Evolutionary conservation across 35 echinoderm and acorn worm species (phyloP), one percentile per base, ranked within the genome.

Genomic region (Patiria miniata): DNA sequence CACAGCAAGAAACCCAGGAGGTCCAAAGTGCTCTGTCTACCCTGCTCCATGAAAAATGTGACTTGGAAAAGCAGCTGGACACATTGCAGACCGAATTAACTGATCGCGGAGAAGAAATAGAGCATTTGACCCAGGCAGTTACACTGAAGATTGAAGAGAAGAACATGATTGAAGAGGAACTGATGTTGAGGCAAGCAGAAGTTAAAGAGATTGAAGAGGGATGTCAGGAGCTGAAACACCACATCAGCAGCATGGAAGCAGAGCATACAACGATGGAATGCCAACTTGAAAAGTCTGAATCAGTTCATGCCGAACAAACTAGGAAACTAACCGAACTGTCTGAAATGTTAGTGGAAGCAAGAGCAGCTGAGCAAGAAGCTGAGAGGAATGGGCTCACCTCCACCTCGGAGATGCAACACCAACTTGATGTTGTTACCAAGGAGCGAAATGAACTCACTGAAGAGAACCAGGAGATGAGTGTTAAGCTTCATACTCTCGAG

Each of bases 21-120:
- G 26, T 32, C 26, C 19, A 73, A 30, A 73, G 26, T 30, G 65
- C 65, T 30, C 65, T 73, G 14, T 73, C 65, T 9, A 73, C 26
- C 65, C 26, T 30, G 29, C 65, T 32, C 34, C 29, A 26, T 10
- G 65, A 73, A 34, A 73, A 36, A 73, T 73, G 19, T 73, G 83
- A 76, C 21, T n/a, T 65, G 39, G 86, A 79, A 29, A 68, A 93
- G 44, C 37, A 79, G 18, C 14, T 86, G 59, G 83, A 86, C 37
- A 33, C 56, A 47, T 40, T 59, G 8, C 28, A 42, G 44, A 29
- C 4, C 30, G 69, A 73, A 65, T 39, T 61, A 14, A 73, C 0
- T 68, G 83, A 51, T 86, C 15, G 40, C 69, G 39, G n/a, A 34
- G 22, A 73, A 36, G 65, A 73, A 34, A 28, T 32, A 23, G 65